Percentiles rank a stretch among this genome's conserved stretches.
These are phyloP conservation scores for Coilia nasus DNA, from an alignment of 2,797 vertebrate genomes.

Conservation along the genomic window DNA sequence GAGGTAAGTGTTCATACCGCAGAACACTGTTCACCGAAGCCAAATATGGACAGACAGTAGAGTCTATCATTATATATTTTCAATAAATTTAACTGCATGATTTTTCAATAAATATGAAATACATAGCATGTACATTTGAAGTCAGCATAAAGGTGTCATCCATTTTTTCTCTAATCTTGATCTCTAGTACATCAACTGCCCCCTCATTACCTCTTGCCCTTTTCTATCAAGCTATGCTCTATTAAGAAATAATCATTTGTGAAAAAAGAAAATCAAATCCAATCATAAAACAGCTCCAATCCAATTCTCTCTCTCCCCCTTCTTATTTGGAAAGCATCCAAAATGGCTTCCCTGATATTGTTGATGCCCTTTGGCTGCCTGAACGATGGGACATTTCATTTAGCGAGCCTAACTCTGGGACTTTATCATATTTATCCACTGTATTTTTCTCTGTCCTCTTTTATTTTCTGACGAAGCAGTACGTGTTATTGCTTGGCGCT, in stretches of 20 bases:
- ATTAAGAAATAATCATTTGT: background rate
- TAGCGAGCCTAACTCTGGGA: background rate
- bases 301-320: slow-evolving; percentile 23
- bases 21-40: background rate
- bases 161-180: background rate
- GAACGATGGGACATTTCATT: background rate
- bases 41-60: too few species aligned
- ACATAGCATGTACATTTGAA: background rate
- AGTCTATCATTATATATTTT: too few species aligned
- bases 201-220: background rate
- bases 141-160: background rate
- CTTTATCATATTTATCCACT: slow-evolving; percentile 16
- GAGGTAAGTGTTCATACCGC: background rate
- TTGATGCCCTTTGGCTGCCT: slow-evolving; percentile 4
- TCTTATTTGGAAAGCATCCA: background rate
- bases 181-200: background rate
- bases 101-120: background rate
- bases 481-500: background rate
- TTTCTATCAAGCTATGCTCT: background rate
- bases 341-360: slow-evolving; percentile 23
- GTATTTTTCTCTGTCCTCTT: background rate
- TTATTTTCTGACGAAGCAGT: background rate
- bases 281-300: slow-evolving; percentile 17
- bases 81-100: too few species aligned
- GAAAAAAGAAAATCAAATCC: background rate